Evolutionary conservation across 2,113 vertebrate species (phyloP).

Genomic region (Colaptes auratus): DNA sequence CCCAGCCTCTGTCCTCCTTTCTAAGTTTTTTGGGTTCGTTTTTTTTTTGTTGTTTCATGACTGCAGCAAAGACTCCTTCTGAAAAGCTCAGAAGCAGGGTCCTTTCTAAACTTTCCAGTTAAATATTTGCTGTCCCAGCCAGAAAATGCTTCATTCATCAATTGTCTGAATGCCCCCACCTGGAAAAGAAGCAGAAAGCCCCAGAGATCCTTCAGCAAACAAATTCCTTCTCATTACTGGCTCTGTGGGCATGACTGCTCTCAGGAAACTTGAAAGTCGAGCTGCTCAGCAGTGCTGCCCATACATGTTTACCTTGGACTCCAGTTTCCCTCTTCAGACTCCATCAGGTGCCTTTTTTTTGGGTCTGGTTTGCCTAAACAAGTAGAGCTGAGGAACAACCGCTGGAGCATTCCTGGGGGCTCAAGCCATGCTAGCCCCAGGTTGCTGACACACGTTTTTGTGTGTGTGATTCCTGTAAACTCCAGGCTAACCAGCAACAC

Average conservation of each 20-base stretch:
- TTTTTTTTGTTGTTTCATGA: background rate
- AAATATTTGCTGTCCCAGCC: conserved; percentile 43
- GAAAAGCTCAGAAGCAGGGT: background rate
- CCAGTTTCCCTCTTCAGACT: conserved; percentile 64
- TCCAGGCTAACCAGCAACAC: background rate
- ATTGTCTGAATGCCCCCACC: conserved; percentile 60
- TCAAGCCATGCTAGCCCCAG: background rate
- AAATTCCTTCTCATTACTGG: conserved; percentile 73
- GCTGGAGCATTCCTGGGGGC: background rate
- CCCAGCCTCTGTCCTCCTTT: background rate
- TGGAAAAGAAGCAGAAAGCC: conserved; percentile 71
- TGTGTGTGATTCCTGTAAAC: background rate
- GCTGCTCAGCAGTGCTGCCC: conserved; percentile 65
- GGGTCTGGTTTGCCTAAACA: conserved; percentile 66
- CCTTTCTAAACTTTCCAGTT: conserved; percentile 51
- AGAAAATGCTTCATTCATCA: conserved; percentile 37
- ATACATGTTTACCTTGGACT: conserved; percentile 70
- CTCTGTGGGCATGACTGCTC: conserved; percentile 42
- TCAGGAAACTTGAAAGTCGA: conserved; percentile 76
- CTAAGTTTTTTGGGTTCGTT: background rate
- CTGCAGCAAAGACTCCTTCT: background rate
- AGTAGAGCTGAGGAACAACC: conserved; percentile 8
- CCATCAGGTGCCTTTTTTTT: conserved; percentile 52
- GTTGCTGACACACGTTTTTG: background rate
- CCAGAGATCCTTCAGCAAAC: conserved; percentile 76